Conservation (phyloP, 2,797 vertebrate genomes). For the Bradypus variegatus region DNA sequence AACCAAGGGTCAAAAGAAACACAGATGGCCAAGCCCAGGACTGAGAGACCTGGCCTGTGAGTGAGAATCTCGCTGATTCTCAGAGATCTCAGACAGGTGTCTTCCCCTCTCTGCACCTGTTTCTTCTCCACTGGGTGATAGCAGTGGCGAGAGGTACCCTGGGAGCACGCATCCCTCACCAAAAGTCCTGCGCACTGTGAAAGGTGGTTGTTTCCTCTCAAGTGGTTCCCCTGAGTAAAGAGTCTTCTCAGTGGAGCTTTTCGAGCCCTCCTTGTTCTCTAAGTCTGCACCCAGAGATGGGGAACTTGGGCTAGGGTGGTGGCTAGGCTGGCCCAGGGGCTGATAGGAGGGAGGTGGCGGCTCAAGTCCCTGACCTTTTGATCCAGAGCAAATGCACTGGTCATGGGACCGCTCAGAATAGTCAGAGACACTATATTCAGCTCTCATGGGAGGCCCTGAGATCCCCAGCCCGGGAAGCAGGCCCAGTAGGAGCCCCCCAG, state of each 20-base stretch:
- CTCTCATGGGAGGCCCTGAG: conserved; percentile 53
- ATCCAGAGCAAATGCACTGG: conserved; percentile 40
- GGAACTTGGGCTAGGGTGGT: neutral
- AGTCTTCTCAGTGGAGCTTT: neutral
- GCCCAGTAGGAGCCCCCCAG: neutral
- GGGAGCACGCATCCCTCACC: neutral
- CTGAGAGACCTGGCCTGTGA: neutral
- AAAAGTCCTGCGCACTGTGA: neutral
- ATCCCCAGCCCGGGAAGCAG: neutral
- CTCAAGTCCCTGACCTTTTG: conserved; percentile 61
- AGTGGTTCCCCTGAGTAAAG: neutral
- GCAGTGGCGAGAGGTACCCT: neutral
- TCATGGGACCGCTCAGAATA: conserved; percentile 67
- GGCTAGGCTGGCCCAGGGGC: conserved; percentile 6
- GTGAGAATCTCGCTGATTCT: neutral
- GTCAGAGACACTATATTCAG: conserved; percentile 58
- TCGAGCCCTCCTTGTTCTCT: neutral
- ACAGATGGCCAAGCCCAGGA: neutral
- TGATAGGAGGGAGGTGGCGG: neutral
- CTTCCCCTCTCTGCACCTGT: neutral
- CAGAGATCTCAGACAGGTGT: neutral
- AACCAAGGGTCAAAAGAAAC: neutral
- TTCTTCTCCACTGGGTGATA: neutral
- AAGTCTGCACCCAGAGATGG: neutral
- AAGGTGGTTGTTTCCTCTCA: neutral